Evolutionary conservation across 2,888 invertebrate genomes (phyloP), one percentile per base, ranked within the genome.

Genomic region (Plemyria rubiginata): DNA sequence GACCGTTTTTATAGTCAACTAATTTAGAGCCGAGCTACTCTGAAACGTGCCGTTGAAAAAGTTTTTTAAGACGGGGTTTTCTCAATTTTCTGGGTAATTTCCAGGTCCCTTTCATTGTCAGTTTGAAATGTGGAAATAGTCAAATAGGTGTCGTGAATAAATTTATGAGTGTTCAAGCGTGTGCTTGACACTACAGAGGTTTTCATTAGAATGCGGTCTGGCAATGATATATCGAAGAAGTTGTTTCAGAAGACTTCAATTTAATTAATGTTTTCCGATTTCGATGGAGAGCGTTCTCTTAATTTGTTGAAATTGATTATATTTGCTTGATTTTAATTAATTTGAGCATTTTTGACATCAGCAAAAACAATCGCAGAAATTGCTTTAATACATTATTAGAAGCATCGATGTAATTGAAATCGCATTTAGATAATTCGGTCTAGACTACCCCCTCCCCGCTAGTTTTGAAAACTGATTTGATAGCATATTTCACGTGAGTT

Each of bases 121-220:
- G 78, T 80, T 79, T 74, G 78, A 81, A 86, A 84, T 82, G 79
- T 85, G 77, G 80, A 80, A 81, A 81, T 81, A 81, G 81, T 79
- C 74, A 77, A 79, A 78, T 77, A 72, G 77, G 75, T 73, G 72
- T 71, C 74, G 71, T 71, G 68, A 69, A 73, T 73, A 77, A 84
- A 85, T 85, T 84, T 85, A 85, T 80, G 77, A 76, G 71, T 68
- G 68, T 67, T 67, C 60, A 68, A 64, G 70, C 45, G 61, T 74
- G 67, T 60, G 50, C 65, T 71, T 66, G 70, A 70, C 69, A 67
- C 45, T 46, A 11, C 53, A 54, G 60, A 60, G 52, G 58, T 68
- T 66, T 65, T 64, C 60, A 62, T 60, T 64, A 59, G n/a, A 61
- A 67, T 40, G n/a, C 43, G 45, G 52, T 40, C n/a, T 66, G 54